These are phyloP conservation scores for Eretmochelys imbricata DNA, from an alignment of 2,113 vertebrate species.

Conservation along the genomic window DNA sequence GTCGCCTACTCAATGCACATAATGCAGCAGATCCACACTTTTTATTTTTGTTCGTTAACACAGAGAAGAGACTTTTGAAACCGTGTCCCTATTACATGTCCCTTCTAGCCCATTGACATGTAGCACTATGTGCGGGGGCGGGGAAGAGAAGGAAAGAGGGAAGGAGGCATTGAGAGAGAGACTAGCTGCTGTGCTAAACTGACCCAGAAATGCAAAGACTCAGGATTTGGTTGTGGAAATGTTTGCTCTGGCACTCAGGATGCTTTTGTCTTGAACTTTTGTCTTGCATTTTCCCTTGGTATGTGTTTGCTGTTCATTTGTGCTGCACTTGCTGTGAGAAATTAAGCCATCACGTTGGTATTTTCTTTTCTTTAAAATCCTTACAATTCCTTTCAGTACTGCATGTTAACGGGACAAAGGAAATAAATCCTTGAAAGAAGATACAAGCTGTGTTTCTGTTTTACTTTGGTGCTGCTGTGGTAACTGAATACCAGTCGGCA, in stretches of 20 bases:
- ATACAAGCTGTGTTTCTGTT: conserved; percentile 70
- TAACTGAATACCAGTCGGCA: conserved; percentile 54
- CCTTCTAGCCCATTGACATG: background rate
- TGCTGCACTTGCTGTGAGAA: conserved; percentile 58
- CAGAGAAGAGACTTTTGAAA: background rate
- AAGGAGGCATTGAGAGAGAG: background rate
- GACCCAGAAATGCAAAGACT: background rate
- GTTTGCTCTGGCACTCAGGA: background rate
- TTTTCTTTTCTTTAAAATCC: conserved; percentile 33
- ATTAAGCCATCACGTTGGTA: conserved; percentile 13
- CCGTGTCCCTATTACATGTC: background rate
- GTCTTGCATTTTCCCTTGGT: conserved; percentile 61
- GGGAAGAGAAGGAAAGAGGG: background rate
- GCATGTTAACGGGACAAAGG: conserved; percentile 71
- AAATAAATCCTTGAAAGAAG: conserved; percentile 67
- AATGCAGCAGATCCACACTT: background rate
- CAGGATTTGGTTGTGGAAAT: background rate
- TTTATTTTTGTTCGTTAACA: background rate
- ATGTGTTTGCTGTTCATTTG: conserved; percentile 64
- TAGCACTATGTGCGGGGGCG: background rate
- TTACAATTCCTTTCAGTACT: conserved; percentile 76
- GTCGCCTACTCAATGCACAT: background rate
- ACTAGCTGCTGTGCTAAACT: background rate
- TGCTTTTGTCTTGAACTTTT: conserved; percentile 9
- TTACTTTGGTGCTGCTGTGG: conserved; percentile 61